Percentiles rank a stretch among this genome's conserved stretches.
Evolutionary conservation across 2,888 invertebrate genomes (phyloP).

Genomic region (Drosophila acutilabella): DNA sequence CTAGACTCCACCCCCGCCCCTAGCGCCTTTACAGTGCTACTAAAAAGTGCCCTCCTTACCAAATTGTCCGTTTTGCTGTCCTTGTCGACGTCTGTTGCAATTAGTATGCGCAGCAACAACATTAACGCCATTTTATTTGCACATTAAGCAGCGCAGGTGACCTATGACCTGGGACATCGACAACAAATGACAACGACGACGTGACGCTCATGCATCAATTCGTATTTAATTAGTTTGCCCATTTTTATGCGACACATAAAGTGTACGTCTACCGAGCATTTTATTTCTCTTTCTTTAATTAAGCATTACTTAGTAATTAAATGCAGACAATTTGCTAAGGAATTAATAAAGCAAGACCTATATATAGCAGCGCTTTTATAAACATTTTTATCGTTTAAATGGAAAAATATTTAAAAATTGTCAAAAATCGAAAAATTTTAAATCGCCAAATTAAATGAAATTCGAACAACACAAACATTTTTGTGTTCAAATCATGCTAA

Average conservation of each 20-base stretch:
- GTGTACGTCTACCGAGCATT: conserved; percentile 8
- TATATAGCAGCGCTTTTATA: no score
- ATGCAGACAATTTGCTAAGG: no score
- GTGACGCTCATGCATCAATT: conserved; percentile 66
- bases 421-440: no score
- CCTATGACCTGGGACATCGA: conserved; percentile 46
- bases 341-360: no score
- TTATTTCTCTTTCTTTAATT: conserved; percentile 7
- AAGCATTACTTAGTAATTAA: conserved; percentile 4
- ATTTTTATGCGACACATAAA: conserved; percentile 51
- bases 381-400: no score
- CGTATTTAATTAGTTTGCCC: conserved; percentile 64
- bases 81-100: conserved; percentile 63
- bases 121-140: conserved; percentile 71
- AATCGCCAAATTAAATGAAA: no score
- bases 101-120: conserved; percentile 70
- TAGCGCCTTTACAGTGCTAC: not conserved
- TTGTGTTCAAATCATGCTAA: no score
- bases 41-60: conserved; percentile 34
- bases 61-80: conserved; percentile 23
- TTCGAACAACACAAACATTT: no score
- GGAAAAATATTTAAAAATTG: no score
- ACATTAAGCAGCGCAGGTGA: conserved; percentile 66
- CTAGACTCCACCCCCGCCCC: not conserved
- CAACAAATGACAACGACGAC: conserved; percentile 22